A percentile compares a stretch with the other conserved stretches of the same genome.
Conservation (phyloP, 1,140 invertebrate genomes). For the Euschistus heros region DNA sequence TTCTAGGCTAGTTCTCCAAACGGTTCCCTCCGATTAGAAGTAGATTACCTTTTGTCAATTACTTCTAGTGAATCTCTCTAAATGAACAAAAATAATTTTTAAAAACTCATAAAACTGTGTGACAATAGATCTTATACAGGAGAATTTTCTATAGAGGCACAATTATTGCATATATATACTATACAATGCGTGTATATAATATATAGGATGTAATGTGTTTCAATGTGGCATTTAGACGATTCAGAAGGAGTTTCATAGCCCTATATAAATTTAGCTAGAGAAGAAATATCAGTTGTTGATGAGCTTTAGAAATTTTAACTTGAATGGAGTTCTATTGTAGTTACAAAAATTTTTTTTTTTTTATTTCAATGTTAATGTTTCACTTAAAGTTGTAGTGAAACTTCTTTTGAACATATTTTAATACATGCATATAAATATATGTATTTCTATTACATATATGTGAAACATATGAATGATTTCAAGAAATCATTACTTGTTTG, state of each 20-base stretch:
- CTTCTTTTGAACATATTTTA: constrained; percentile 17
- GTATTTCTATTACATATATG: background rate
- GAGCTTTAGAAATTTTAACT: constrained; percentile 15
- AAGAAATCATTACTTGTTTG: background rate
- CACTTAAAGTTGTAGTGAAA: constrained; percentile 9
- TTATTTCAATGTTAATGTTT: constrained; percentile 15
- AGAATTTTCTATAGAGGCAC: constrained; percentile 26
- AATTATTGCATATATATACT: constrained; percentile 18
- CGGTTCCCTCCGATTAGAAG: background rate
- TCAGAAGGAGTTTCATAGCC: constrained; percentile 18
- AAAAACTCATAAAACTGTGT: constrained; percentile 24
- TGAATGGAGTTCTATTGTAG: background rate
- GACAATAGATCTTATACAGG: constrained; percentile 30
- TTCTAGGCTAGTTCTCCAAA: too few relatives aligned
- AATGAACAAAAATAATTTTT: constrained; percentile 14
- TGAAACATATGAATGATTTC: background rate
- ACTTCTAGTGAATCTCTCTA: constrained; percentile 21
- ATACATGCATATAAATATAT: constrained; percentile 2
- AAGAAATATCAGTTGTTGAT: constrained; percentile 7
- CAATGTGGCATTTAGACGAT: constrained; percentile 15
- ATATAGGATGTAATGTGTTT: constrained; percentile 16
- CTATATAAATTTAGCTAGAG: constrained; percentile 18
- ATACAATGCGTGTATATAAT: constrained; percentile 16
- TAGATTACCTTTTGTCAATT: constrained; percentile 27
- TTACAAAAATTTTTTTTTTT: background rate